Evolutionary conservation across 2,797 vertebrate genomes (phyloP).

Genomic region (Pangasius djambal): DNA sequence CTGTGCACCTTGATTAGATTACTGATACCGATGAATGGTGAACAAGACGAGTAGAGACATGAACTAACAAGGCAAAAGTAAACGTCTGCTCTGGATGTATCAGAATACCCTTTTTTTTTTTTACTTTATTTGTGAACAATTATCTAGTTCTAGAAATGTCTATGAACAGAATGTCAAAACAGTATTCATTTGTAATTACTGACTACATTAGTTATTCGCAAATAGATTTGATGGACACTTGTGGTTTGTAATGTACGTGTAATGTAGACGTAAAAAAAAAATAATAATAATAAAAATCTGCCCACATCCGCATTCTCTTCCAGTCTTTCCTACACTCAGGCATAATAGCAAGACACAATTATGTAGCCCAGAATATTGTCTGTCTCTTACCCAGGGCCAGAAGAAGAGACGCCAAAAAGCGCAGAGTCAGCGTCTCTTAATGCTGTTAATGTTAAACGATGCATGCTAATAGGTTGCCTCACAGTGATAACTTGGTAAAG

Average conservation of each 20-base stretch:
- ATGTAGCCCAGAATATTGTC: not conserved
- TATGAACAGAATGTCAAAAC: not conserved
- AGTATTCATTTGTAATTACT: not conserved
- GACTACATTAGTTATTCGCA: not conserved
- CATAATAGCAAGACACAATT: not conserved
- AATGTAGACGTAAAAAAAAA: not conserved
- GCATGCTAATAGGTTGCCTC: conserved; percentile 11
- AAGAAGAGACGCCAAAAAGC: not conserved
- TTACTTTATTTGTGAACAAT: not conserved
- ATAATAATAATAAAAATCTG: not conserved
- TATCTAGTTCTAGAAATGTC: not conserved
- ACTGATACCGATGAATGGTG: not conserved
- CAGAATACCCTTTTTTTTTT: not conserved
- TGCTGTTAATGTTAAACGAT: conserved; percentile 36
- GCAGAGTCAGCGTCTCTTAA: conserved; percentile 42
- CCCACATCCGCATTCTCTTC: not conserved
- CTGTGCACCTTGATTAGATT: not conserved
- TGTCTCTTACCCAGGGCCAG: conserved; percentile 15
- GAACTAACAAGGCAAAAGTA: not conserved
- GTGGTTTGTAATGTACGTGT: not conserved
- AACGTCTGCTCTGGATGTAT: not conserved
- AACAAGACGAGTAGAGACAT: not conserved
- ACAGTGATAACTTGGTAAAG: conserved; percentile 36
- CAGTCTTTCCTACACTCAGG: not conserved
- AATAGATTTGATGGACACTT: not conserved